Evolutionary conservation across 2,888 invertebrate species (phyloP).

Genomic region (Drosophila cognata): DNA sequence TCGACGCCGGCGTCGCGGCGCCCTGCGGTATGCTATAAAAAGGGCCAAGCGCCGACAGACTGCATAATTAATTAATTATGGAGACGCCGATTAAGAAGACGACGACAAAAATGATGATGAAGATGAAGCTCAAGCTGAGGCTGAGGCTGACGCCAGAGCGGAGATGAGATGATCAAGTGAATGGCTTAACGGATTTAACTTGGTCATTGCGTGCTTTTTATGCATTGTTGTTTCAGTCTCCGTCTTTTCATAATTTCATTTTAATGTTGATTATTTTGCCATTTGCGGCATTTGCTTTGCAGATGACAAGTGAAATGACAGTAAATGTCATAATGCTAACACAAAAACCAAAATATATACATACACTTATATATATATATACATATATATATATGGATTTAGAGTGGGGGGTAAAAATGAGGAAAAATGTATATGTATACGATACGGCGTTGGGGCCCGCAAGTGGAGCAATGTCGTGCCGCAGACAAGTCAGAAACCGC

Average conservation of each 20-base stretch:
- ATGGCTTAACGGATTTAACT: conserved; percentile 69
- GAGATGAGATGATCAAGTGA: conserved; percentile 25
- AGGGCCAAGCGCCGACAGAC: conserved; percentile 30
- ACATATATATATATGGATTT: conserved; percentile 1
- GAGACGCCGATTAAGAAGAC: conserved; percentile 28
- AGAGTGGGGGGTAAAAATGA: not conserved
- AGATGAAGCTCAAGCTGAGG: conserved; percentile 18
- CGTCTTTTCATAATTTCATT: conserved; percentile 55
- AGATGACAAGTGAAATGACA: conserved; percentile 60
- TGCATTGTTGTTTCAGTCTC: conserved; percentile 29
- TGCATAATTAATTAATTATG: conserved; percentile 58
- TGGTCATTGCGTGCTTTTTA: conserved; percentile 70
- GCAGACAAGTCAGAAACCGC: conserved; percentile 62
- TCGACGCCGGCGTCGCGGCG: conserved; percentile 55
- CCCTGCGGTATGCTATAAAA: conserved; percentile 42
- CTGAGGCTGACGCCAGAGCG: conserved; percentile 5
- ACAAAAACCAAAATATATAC: not conserved
- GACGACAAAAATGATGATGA: not conserved
- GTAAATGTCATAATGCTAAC: conserved; percentile 57
- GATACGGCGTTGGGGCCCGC: conserved; percentile 43
- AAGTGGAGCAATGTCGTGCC: conserved; percentile 79
- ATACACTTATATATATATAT: not conserved
- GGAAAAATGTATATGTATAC: conserved; percentile 40
- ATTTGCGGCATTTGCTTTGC: conserved; percentile 59
- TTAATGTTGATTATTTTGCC: conserved; percentile 63